Base-by-base conservation (phyloP, 2,113 vertebrate genomes). In the Dissostichus mawsoni region DNA sequence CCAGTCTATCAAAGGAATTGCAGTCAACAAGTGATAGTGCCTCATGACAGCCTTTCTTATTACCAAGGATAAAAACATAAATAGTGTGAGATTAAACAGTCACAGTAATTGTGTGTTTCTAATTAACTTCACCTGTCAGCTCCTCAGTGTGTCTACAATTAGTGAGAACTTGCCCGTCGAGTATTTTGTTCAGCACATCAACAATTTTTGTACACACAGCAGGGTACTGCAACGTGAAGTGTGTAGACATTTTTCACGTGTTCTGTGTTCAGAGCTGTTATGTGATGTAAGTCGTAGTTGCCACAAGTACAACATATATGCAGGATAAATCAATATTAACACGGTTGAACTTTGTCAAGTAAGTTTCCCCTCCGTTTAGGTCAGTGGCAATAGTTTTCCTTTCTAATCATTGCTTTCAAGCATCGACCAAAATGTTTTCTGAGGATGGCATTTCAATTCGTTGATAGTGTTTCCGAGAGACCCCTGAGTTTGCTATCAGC, bases 401-500 rank as follows among this genome's bases (percentile, higher is more conserved):
- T 55, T 57, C 44, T 36, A 51, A 69, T 78, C n/a, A 52, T 69
- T 63, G 11, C 12, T 33, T 58, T 41, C 50, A 20, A 79, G 56
- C 33, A 57, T 47, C 3, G 10, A 57, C 17, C n/a, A 65, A 74
- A 62, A 76, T 33, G n/a, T 75, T 65, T 51, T 64, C 33, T 17
- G 45, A 62, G 8, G 3, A n/a, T 56, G 51, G 4, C 56, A 62
- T 81, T 75, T 79, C 36, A 83, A 75, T 58, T 61, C 8, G 47
- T 14, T 16, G 56, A 52, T 14, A 2, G 17, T 18, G 23, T 76
- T 61, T 83, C 50, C 16, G 25, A 66, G 47, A 63, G 53, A 64
- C 55, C 16, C 29, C 47, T n/a, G 70, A 69, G 59, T 83, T 76
- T 59, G 23, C 58, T 52, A 71, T 89, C 61, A 79, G 70, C 75